phyloP scores from a whole-genome alignment of 2,113 vertebrate species.

The Gavialis gangeticus region DNA sequence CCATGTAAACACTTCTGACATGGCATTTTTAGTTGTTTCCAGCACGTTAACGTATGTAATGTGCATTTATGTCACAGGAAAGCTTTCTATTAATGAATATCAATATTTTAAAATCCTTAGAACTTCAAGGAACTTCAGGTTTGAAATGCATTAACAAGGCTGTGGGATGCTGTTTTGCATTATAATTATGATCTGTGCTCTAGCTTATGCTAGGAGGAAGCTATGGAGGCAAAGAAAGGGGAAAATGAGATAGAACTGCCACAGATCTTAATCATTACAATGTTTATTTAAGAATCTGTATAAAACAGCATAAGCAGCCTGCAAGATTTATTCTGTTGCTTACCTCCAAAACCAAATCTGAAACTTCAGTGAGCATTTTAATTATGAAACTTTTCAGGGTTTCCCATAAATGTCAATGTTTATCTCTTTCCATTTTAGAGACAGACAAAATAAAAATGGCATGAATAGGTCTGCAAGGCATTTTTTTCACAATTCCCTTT shows the following conservation, averaged over 20 bases:
- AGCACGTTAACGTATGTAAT: slow-evolving; percentile 36
- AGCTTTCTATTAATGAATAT: slow-evolving; percentile 60
- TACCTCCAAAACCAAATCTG: not conserved
- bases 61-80: slow-evolving; percentile 40
- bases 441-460: not conserved
- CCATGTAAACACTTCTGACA: slow-evolving; percentile 73
- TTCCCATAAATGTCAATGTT: accelerated
- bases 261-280: not conserved
- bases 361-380: not conserved
- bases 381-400: slow-evolving; percentile 25
- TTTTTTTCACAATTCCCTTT: not conserved
- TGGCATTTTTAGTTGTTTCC: slow-evolving; percentile 53
- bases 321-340: not conserved
- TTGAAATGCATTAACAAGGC: slow-evolving; percentile 77
- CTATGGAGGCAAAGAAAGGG: slow-evolving; percentile 41
- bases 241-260: slow-evolving; percentile 1
- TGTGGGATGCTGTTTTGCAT: slow-evolving; percentile 78
- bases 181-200: slow-evolving; percentile 73
- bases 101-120: slow-evolving; percentile 72
- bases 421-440: accelerated
- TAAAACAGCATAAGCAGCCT: not conserved
- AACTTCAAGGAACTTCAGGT: slow-evolving; percentile 83
- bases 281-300: not conserved
- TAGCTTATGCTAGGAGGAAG: slow-evolving; percentile 56
- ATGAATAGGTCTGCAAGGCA: not conserved